Percentiles rank a stretch among this genome's conserved stretches.
Evolutionary conservation across 2,797 vertebrate species (phyloP).

Genomic region (Malacoraja senta): DNA sequence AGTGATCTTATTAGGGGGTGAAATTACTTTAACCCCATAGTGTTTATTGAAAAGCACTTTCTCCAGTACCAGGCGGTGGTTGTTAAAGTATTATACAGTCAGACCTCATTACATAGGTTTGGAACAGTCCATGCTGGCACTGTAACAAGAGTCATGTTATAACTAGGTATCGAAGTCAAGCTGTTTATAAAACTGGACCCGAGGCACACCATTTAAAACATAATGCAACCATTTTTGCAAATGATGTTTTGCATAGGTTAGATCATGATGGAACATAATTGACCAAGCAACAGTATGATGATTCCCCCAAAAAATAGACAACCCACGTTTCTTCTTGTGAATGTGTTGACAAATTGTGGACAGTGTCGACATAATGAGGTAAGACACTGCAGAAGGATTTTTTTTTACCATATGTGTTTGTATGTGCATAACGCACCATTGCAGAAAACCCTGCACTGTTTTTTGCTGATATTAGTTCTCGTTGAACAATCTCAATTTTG

Average conservation of each 20-base stretch:
- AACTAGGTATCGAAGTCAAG: conserved; percentile 4
- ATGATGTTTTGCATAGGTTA: conserved; percentile 19
- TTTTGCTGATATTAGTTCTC: background rate
- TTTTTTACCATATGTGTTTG: background rate
- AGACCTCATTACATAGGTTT: conserved; percentile 33
- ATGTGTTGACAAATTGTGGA: background rate
- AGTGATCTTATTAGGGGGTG: conserved; percentile 38
- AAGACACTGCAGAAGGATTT: background rate
- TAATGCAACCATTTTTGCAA: background rate
- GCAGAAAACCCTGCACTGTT: no score
- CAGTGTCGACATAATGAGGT: background rate
- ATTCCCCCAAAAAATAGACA: background rate
- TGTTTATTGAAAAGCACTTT: conserved; percentile 36
- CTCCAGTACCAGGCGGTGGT: conserved; percentile 25
- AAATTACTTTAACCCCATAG: conserved; percentile 31
- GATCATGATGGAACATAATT: background rate
- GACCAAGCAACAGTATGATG: background rate
- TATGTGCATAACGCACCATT: no score
- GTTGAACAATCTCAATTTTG: background rate
- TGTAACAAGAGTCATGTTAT: background rate
- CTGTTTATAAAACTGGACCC: conserved; percentile 13
- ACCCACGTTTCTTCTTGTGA: background rate
- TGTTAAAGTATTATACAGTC: conserved; percentile 32
- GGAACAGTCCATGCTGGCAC: conserved; percentile 2
- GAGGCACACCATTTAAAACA: conserved; percentile 12